Evolutionary conservation across 2,797 vertebrate species (phyloP), one percentile per base, ranked within the genome.

Genomic region (Rhynchonycteris naso): DNA sequence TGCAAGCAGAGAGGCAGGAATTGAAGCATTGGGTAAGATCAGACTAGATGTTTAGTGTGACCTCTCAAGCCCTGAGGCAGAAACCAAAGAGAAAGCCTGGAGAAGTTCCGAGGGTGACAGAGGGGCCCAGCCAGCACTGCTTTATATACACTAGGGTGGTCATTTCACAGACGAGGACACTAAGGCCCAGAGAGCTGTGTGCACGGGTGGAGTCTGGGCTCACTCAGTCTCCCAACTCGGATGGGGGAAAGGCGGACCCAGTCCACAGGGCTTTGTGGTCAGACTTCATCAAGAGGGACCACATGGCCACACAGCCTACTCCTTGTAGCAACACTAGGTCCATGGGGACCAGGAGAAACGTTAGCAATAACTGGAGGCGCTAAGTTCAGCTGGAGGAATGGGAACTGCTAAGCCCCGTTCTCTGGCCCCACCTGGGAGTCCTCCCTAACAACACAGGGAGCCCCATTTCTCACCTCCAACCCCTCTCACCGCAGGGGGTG

Each of bases 61-160:
- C 19, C 28, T 16, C 33, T 83, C 13, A 21, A 58, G 43, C 19
- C 50, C 50, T 28, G 58, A 79, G 43, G 43, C 15, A 33, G 58
- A 74, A 61, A n/a, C 15, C 58, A 66, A 58, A 58, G 47, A 85
- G 74, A 82, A 35, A 82, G 47, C 21, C 56, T 15, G 3, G 1
- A 43, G 65, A 54, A 63, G 21, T 3, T 28, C 71, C 43, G 8
- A 6, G 15, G 50, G 68, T 1, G 24, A 21, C 9, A 5, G 33
- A 18, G 35, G n/a, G 69, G 8, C 47, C 71, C 71, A 35, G 66
- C n/a, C n/a, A 35, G 78, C 68, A 28, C 50, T 66, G 9, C 58
- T 54, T n/a, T 15, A 16, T n/a, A 26, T 22, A 4, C 52, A 33
- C n/a, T 52, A 7, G 0, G 2, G 18, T 0, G 7, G 35, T 84